Conservation (phyloP, 2,888 invertebrate species). For the Capitulum mitella region DNA sequence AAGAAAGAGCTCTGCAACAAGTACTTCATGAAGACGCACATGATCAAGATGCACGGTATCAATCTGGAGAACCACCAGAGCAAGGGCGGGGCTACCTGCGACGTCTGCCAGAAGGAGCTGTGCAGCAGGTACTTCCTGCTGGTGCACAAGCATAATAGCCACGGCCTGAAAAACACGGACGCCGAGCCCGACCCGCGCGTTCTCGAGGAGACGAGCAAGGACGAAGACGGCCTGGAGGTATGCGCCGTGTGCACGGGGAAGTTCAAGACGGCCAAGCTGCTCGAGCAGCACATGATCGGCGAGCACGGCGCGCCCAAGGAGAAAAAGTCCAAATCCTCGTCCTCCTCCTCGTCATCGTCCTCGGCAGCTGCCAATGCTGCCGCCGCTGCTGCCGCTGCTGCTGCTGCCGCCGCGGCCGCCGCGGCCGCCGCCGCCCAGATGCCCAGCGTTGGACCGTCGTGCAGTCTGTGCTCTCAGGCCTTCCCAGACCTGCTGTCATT, state of each 20-base stretch:
- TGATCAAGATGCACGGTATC: slow-evolving; percentile 97
- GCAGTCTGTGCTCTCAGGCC: not conserved
- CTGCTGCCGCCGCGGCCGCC: not conserved
- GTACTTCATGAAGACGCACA: slow-evolving; percentile 99
- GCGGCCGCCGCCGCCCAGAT: not conserved
- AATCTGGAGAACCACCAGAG: slow-evolving; percentile 87
- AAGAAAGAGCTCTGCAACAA: slow-evolving; percentile 99
- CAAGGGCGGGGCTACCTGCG: slow-evolving; percentile 79
- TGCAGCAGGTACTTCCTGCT: slow-evolving; percentile 96
- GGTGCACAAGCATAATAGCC: slow-evolving; percentile 96
- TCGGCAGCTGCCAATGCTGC: too few relatives aligned
- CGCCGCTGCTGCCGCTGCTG: not conserved
- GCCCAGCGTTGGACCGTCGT: not conserved
- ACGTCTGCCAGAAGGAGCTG: slow-evolving; percentile 95
- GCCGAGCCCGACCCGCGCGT: not conserved
- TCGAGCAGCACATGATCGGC: slow-evolving; percentile 1
- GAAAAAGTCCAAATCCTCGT: slow-evolving; percentile 19
- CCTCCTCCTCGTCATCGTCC: not conserved
- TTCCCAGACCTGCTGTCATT: not conserved
- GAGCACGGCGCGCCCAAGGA: slow-evolving; percentile 20
- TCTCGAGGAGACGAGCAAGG: slow-evolving; percentile 2
- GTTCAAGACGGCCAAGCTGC: slow-evolving; percentile 6
- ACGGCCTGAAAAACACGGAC: slow-evolving; percentile 74
- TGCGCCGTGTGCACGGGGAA: not conserved
- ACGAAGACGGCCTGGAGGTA: not conserved